phyloP scores from a whole-genome alignment of 2,797 vertebrate genomes.

The Enteromius paludinosus region DNA sequence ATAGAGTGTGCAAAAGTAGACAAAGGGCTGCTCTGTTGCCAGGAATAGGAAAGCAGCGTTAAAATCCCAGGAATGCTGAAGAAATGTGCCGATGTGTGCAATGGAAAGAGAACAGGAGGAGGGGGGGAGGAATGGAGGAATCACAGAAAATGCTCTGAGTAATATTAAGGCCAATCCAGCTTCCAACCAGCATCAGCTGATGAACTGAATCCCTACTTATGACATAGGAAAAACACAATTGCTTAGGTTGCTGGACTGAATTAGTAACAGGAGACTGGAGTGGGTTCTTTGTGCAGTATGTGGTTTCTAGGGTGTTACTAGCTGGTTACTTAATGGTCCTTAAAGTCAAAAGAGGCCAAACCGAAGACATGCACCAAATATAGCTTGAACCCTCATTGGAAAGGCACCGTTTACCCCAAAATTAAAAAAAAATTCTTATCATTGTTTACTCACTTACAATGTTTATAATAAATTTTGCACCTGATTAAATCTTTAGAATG shows the following conservation, averaged over 20 bases:
- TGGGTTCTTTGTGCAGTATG: neutral
- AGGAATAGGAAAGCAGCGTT: constrained; percentile 67
- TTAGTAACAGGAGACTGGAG: neutral
- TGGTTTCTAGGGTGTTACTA: neutral
- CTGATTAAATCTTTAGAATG: neutral
- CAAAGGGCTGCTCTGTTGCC: constrained; percentile 71
- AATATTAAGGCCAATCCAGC: constrained; percentile 9
- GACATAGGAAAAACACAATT: constrained; percentile 7
- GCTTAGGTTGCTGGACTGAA: neutral
- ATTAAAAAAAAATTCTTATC: neutral
- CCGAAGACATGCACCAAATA: neutral
- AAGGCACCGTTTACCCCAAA: neutral
- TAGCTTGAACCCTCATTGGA: neutral
- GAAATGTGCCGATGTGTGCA: constrained; percentile 33
- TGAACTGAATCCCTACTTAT: neutral
- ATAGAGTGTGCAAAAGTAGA: constrained; percentile 58
- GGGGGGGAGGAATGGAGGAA: neutral
- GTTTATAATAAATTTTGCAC: neutral
- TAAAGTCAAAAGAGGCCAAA: constrained; percentile 17
- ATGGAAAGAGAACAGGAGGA: constrained; percentile 55
- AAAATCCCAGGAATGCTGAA: constrained; percentile 78
- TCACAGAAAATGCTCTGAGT: neutral
- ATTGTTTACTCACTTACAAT: neutral
- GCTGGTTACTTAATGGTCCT: neutral
- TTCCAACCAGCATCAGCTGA: constrained; percentile 25